Evolutionary conservation across 1,140 invertebrate genomes (phyloP).

Genomic region (Hycleus cichorii): DNA sequence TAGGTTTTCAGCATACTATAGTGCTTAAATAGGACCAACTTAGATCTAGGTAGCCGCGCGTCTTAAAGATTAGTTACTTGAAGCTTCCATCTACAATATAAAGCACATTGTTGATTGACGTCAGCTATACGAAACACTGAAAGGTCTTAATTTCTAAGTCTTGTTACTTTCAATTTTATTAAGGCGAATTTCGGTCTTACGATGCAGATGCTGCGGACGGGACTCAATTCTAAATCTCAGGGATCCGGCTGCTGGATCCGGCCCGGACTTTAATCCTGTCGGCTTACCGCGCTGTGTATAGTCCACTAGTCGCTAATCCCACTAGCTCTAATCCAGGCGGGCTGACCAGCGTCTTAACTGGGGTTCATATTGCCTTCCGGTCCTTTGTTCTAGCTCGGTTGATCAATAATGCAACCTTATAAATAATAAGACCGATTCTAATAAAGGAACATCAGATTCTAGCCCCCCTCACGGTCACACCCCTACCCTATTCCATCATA

Average conservation of each 20-base stretch:
- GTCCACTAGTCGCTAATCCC: conserved; percentile 43
- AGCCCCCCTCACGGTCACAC: neutral
- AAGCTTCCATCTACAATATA: conserved; percentile 29
- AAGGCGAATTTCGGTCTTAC: conserved; percentile 30
- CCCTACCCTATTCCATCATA: neutral
- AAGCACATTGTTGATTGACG: conserved; percentile 25
- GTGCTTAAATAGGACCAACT: conserved; percentile 44
- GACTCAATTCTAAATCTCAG: conserved; percentile 35
- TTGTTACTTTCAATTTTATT: conserved; percentile 39
- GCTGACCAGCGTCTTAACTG: conserved; percentile 43
- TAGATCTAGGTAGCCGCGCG: conserved; percentile 38
- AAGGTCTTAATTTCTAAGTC: conserved; percentile 31
- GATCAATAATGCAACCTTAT: conserved; percentile 44
- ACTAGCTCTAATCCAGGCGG: conserved; percentile 39
- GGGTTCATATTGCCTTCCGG: conserved; percentile 41
- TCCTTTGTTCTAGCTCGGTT: conserved; percentile 36
- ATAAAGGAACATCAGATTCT: conserved; percentile 23
- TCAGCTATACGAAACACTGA: conserved; percentile 19
- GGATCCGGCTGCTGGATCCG: conserved; percentile 34
- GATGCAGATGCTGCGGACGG: conserved; percentile 37
- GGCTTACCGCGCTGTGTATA: conserved; percentile 41
- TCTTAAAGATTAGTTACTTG: conserved; percentile 53
- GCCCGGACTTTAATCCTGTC: conserved; percentile 38
- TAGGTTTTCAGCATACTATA: conserved; percentile 58
- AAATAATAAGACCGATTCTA: conserved; percentile 39